A percentile compares a stretch with the other conserved stretches of the same genome.
Conservation (phyloP, 2,888 invertebrate genomes). For the Brenthis ino region DNA sequence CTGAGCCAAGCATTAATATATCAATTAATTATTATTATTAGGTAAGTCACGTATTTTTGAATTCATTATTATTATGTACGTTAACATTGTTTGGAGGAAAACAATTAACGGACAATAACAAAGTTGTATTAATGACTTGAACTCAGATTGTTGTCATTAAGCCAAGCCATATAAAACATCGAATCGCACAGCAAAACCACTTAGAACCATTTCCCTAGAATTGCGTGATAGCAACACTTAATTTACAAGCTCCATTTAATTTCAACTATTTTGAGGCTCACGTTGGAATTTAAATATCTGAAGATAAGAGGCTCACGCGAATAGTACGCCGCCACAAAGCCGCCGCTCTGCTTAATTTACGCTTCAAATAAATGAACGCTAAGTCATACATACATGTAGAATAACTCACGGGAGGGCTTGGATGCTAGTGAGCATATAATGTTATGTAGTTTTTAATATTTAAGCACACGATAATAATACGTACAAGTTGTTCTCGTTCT, state of each 20-base stretch:
- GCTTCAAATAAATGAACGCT: constrained; percentile 57
- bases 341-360: constrained; percentile 62
- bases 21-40: constrained; percentile 5
- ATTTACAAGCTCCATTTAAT: constrained; percentile 67
- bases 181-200: constrained; percentile 68
- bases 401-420: constrained; percentile 7
- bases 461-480: too few relatives aligned
- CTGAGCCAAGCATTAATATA: constrained; percentile 7
- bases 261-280: constrained; percentile 59
- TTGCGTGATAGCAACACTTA: constrained; percentile 82
- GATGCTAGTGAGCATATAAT: constrained; percentile 5
- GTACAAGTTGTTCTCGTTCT: too few relatives aligned
- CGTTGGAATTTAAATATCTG: constrained; percentile 57
- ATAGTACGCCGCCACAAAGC: constrained; percentile 55
- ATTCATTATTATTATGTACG: background rate
- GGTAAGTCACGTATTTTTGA: background rate
- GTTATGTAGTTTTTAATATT: constrained; percentile 4
- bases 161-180: constrained; percentile 64
- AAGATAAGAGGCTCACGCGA: constrained; percentile 80
- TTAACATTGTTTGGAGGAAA: background rate
- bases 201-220: constrained; percentile 75
- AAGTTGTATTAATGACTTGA: constrained; percentile 35
- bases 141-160: constrained; percentile 51
- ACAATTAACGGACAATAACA: constrained; percentile 28
- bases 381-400: constrained; percentile 18